These are phyloP conservation scores for Hirudinaria manillensis DNA, from an alignment of 2,888 invertebrate species.

Conservation along the genomic window DNA sequence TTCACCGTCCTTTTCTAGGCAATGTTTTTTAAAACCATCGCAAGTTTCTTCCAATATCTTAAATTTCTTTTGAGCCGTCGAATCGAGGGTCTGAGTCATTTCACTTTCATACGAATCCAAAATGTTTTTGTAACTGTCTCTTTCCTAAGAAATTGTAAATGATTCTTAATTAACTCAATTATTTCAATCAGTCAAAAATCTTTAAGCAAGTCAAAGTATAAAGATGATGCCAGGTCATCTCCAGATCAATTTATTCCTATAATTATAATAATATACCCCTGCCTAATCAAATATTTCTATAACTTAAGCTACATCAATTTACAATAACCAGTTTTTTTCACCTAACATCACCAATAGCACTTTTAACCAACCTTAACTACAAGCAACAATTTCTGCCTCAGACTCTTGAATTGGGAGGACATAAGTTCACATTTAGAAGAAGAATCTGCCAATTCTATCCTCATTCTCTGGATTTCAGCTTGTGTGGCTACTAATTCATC, in stretches of 20 bases:
- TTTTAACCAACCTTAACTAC: background rate
- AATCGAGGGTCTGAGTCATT: slow-evolving; percentile 3
- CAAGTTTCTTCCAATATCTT: slow-evolving; percentile 1
- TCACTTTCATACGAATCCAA: slow-evolving; percentile 9
- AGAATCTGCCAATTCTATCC: background rate
- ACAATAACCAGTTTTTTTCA: too few species aligned
- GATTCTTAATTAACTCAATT: too few species aligned
- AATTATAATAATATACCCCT: background rate
- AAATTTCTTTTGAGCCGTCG: background rate
- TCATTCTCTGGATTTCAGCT: background rate
- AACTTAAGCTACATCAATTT: too few species aligned
- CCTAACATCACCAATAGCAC: background rate
- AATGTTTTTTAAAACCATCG: background rate
- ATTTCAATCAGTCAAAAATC: too few species aligned
- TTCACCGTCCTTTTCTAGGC: background rate
- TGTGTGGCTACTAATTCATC: slow-evolving; percentile 1
- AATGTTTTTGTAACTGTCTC: slow-evolving; percentile 10
- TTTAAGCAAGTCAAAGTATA: too few species aligned
- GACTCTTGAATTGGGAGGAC: background rate
- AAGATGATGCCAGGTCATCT: too few species aligned
- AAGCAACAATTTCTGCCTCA: background rate
- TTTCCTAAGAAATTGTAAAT: background rate
- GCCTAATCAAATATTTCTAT: too few species aligned
- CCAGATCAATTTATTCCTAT: background rate
- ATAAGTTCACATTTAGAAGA: background rate